Evolutionary conservation across 2,888 invertebrate species (phyloP), one percentile per base, ranked within the genome.

Genomic region (Cheilosia grossa): DNA sequence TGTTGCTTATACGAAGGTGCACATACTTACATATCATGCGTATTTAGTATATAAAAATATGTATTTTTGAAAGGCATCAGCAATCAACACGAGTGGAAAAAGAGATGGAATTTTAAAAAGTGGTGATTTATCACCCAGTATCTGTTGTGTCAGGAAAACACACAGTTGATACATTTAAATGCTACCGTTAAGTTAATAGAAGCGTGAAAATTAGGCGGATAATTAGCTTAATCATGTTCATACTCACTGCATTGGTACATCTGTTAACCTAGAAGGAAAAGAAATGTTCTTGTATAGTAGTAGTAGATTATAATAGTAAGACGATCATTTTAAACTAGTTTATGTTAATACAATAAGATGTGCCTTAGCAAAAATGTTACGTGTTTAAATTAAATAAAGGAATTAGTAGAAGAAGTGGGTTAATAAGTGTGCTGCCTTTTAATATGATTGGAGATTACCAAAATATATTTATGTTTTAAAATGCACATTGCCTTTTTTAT

Each of bases 211-310:
- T 54, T 40, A 74, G 64, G 64, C 17, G 37, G 30, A 49, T 49
- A 17, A 44, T 49, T 47, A 56, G 17, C 27, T 42, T 54, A 67
- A 42, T 24, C 6, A 13, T 27, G 17, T 37, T 53, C 47, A 72
- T 85, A 85, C 85, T 85, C 63, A 85, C 85, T 85, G 85, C 4
- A 85, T 61, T 54, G 85, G 85, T 21, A 51, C 81, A 58, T 85
- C 85, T 63, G 85, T 37, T 37, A 81, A 66, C 81, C 85, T 85
- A 77, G 67, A 85, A 85, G 67, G 61, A 81, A 72, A 85, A 75
- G 69, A 81, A 85, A 77, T 54, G n/a, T 69, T 56, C 61, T 37
- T 61, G 21, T 78, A 63, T 67, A 77, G 59, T 67, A 69, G 33
- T 40, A 53, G 7, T 77, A 51, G 59, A 44, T 54, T 40, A 53